phyloP scores from a whole-genome alignment of 2,888 invertebrate species.

The Pterostichus madidus region DNA sequence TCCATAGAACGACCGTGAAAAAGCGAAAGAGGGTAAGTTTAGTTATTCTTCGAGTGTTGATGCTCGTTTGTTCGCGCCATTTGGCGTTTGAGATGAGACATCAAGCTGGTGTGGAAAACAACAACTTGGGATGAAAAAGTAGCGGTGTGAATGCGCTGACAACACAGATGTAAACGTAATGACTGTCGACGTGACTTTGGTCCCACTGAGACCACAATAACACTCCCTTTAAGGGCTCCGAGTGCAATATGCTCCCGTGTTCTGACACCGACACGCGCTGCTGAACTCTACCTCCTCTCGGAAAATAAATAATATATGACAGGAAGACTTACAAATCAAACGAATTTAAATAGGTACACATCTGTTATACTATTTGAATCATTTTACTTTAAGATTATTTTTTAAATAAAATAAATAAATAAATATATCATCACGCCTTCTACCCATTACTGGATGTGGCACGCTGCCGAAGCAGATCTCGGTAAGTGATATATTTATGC shows the following conservation, averaged over 20 bases:
- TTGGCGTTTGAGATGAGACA: conserved; percentile 2
- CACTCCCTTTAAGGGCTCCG: conserved; percentile 47
- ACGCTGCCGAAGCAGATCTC: no score
- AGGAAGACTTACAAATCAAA: background rate
- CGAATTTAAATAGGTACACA: no score
- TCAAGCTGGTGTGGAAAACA: conserved; percentile 9
- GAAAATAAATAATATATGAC: conserved; percentile 6
- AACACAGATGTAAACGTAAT: conserved; percentile 64
- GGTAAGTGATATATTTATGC: no score
- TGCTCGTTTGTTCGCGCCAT: conserved; percentile 35
- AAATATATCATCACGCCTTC: no score
- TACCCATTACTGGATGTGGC: no score
- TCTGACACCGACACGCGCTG: conserved; percentile 13
- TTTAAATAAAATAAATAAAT: no score
- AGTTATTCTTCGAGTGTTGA: conserved; percentile 36
- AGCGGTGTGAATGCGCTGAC: conserved; percentile 52
- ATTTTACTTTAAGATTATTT: no score
- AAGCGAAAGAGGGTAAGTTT: conserved; percentile 6
- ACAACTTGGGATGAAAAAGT: conserved; percentile 42
- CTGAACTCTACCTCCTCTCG: background rate
- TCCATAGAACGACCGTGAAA: conserved; percentile 17
- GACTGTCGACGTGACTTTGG: conserved; percentile 55
- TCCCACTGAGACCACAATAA: conserved; percentile 61
- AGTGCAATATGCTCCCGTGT: conserved; percentile 53
- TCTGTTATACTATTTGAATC: no score